A percentile compares a stretch with the other conserved stretches of the same genome.
Evolutionary conservation across 2,888 invertebrate species (phyloP).

Genomic region (Pristionchus fissidentatus): DNA sequence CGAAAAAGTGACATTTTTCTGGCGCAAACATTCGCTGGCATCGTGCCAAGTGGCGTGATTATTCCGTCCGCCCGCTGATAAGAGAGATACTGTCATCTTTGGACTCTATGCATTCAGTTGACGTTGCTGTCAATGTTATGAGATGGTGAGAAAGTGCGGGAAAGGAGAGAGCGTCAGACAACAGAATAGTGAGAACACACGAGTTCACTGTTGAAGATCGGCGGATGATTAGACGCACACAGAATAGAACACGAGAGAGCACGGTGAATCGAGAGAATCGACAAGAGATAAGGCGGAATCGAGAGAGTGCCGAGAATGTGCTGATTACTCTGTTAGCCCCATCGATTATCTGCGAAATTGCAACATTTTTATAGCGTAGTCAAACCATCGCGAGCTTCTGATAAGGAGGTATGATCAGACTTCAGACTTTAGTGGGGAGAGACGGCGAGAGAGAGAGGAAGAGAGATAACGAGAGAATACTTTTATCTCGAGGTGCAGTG

Average conservation of each 20-base stretch:
- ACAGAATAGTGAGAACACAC: background rate
- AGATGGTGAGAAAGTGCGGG: background rate
- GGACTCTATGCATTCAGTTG: background rate
- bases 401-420: conserved; percentile 1
- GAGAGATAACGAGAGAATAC: background rate
- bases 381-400: background rate
- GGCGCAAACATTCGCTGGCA: background rate
- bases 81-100: background rate
- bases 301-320: background rate
- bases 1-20: conserved; percentile 13
- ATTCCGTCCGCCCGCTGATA: background rate
- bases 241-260: too few species aligned
- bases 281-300: background rate
- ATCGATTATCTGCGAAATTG: background rate
- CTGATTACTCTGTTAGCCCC: conserved; percentile 7
- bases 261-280: background rate
- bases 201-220: too few species aligned
- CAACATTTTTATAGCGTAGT: conserved; percentile 1
- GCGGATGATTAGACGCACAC: too few species aligned
- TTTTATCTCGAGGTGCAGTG: too few species aligned
- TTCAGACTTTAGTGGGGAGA: conserved; percentile 10
- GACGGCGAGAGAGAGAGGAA: background rate
- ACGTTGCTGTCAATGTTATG: background rate
- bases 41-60: conserved; percentile 9
- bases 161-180: background rate